Evolutionary conservation across 2,888 invertebrate species (phyloP), one percentile per base, ranked within the genome.

Genomic region (Tigriopus californicus): DNA sequence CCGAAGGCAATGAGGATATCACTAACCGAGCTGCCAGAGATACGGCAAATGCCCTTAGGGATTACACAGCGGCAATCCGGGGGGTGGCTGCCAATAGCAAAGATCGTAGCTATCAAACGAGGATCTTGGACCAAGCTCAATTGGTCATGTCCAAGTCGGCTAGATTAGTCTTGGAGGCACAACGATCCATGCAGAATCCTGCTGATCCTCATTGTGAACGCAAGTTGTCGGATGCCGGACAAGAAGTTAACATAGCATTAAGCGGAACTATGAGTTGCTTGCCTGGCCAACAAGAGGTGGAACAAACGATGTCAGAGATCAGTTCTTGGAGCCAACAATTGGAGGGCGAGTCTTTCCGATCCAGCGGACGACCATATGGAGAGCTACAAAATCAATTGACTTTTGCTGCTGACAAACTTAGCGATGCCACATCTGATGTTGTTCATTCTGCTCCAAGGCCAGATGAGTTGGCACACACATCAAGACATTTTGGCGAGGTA

Each of bases 231-330:
- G 79, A 80, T 63, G 81, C 86, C 0, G 83, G 83, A 1, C 82
- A 82, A 66, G 81, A 82, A 63, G 82, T 88, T 0, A 76, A 78
- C 0, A 71, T 79, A 71, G 78, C 83, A 2, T 70, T 83, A 57
- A 79, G 79, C 65, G 77, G 76, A 64, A 81, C 82, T 64, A 80
- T 94, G 58, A 83, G 84, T 64, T 87, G 88, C 63, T 78, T 95
- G 48, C 94, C 95, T 0, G 91, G 92, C 0, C 91, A 94, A 70
- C 81, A 83, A 58, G 92, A 94, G 68, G 83, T 97, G n/a, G 94
- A 95, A 69, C 79, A 81, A 20, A 88, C 89, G 0, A 80, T 91
- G 65, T 80, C 81, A 63, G 82, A 80, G 65, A 88, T 94, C 64
- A 82, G 80, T 62, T 82, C 84, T 60, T 70, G 72, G 33, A 72